A percentile compares a stretch with the other conserved stretches of the same genome.
Conservation (phyloP, 2,888 invertebrate genomes). For the Coelogynopora nodosa region DNA sequence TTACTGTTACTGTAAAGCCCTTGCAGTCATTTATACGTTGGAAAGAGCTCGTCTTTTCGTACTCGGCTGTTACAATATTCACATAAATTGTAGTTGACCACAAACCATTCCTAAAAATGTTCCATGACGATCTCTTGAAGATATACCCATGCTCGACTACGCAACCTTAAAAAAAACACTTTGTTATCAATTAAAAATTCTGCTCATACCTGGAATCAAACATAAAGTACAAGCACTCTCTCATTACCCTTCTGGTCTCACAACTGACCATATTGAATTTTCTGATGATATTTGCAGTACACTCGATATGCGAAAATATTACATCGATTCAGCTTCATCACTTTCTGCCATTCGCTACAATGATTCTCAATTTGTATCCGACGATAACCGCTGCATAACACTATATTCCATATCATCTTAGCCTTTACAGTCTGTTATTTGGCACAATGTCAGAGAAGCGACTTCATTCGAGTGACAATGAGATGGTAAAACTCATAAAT, state of each 20-base stretch:
- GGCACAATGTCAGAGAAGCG: neutral
- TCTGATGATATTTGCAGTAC: neutral
- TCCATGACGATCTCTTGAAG: constrained; percentile 46
- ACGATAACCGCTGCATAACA: neutral
- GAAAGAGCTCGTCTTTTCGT: constrained; percentile 44
- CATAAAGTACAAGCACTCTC: neutral
- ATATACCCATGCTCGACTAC: constrained; percentile 34
- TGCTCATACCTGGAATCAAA: neutral
- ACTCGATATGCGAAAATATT: too few species aligned
- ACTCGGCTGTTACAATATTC: constrained; percentile 45
- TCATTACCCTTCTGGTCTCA: neutral
- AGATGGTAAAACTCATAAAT: neutral
- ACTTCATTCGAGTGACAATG: neutral
- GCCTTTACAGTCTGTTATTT: neutral
- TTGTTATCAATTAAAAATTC: neutral
- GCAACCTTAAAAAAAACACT: constrained; percentile 35
- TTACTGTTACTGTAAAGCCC: constrained; percentile 32
- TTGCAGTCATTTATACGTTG: constrained; percentile 41
- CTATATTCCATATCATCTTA: neutral
- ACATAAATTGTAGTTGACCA: constrained; percentile 46
- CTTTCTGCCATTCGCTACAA: neutral
- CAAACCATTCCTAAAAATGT: constrained; percentile 47
- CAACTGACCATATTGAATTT: neutral
- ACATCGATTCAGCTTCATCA: neutral
- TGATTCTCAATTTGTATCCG: neutral